Conservation (phyloP, 2,797 vertebrate species). For the Silurus aristotelis region DNA sequence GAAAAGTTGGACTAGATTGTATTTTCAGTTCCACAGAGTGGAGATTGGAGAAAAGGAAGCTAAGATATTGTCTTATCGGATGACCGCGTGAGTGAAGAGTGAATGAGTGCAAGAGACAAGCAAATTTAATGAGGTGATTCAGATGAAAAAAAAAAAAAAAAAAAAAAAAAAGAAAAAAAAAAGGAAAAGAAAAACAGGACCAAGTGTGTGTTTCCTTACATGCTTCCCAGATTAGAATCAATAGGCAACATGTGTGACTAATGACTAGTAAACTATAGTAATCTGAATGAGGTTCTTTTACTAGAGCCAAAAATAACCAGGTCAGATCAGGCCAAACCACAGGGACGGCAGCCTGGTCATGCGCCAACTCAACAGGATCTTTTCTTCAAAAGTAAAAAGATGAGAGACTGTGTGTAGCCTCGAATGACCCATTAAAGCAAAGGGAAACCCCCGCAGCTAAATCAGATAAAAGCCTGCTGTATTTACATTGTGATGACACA, state of each 20-base stretch:
- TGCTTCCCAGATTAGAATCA: slow-evolving; percentile 55
- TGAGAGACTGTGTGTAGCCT: slow-evolving; percentile 3
- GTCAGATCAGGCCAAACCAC: slow-evolving; percentile 56
- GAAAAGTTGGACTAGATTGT: neutral
- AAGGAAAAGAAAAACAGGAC: slow-evolving; percentile 7
- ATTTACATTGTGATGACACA: slow-evolving; percentile 30
- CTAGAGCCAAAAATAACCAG: slow-evolving; percentile 55
- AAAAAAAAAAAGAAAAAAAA: no score
- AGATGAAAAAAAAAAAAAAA: neutral
- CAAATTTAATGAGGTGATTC: slow-evolving; percentile 43
- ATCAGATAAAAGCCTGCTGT: slow-evolving; percentile 41
- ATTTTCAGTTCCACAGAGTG: neutral
- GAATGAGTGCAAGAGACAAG: slow-evolving; percentile 45
- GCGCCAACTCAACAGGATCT: slow-evolving; percentile 28
- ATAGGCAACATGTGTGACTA: slow-evolving; percentile 60
- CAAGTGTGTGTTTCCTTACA: slow-evolving; percentile 49
- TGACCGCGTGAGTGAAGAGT: neutral
- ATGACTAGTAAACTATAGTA: slow-evolving; percentile 62
- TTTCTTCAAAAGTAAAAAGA: slow-evolving; percentile 24
- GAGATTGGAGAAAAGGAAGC: neutral
- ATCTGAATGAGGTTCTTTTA: slow-evolving; percentile 60
- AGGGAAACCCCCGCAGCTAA: slow-evolving; percentile 18
- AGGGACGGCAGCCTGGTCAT: slow-evolving; percentile 51
- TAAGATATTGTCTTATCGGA: slow-evolving; percentile 8
- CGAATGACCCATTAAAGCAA: slow-evolving; percentile 38